Conservation (phyloP, 2,797 vertebrate genomes). For the Gobio occitaniae region DNA sequence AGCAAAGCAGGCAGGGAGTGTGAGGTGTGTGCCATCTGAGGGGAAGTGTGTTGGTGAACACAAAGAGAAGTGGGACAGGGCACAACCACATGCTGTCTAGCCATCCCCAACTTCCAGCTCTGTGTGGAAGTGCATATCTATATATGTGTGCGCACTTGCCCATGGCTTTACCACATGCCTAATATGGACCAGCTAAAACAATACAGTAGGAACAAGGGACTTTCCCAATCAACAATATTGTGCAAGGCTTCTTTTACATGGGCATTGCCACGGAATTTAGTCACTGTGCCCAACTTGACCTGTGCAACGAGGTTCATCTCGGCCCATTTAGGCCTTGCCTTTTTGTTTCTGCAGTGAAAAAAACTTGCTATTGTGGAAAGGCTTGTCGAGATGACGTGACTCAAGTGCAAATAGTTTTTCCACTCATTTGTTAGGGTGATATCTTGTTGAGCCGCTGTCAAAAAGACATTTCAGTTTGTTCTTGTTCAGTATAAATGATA, state of each 20-base stretch:
- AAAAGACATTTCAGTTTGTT: neutral
- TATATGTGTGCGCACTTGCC: neutral
- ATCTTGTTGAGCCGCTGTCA: neutral
- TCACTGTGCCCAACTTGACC: neutral
- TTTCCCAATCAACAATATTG: slow-evolving; percentile 32
- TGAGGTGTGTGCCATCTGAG: neutral
- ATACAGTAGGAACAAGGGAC: slow-evolving; percentile 44
- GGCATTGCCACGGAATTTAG: neutral
- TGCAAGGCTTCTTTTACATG: slow-evolving; percentile 13
- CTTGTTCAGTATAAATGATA: neutral
- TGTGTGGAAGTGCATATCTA: slow-evolving; percentile 1
- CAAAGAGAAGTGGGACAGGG: slow-evolving; percentile 54
- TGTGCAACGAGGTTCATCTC: neutral
- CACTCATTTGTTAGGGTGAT: neutral
- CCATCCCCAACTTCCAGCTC: neutral
- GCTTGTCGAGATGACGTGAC: neutral
- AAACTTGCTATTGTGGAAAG: neutral
- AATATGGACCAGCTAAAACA: neutral
- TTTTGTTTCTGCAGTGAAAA: neutral
- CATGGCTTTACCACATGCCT: slow-evolving; percentile 5
- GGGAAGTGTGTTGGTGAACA: slow-evolving; percentile 54
- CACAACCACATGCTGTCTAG: slow-evolving; percentile 8
- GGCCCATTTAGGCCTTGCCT: neutral
- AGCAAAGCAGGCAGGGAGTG: neutral
- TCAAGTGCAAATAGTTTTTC: neutral